A percentile compares a stretch with the other conserved stretches of the same genome.
Conservation (phyloP, 1,140 invertebrate species). For the Drosophila obscura region DNA sequence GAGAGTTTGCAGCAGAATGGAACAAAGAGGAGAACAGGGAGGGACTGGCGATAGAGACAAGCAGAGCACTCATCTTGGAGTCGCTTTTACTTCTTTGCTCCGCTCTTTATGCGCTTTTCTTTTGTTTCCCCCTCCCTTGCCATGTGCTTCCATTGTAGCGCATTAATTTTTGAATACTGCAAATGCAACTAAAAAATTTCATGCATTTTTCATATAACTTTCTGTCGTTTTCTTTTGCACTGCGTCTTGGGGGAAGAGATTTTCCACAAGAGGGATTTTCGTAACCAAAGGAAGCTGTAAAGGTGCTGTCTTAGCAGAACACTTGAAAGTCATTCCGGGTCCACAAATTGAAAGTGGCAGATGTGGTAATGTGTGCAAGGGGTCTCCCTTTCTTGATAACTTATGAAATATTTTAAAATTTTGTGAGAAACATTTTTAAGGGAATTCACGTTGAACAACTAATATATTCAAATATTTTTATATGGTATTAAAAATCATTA, state of each 20-base stretch:
- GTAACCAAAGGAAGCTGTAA: constrained; percentile 1
- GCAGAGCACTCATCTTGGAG: constrained; percentile 17
- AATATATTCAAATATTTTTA: too few relatives aligned
- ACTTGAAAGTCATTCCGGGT: too few relatives aligned
- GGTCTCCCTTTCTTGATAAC: too few relatives aligned
- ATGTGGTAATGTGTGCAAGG: too few relatives aligned
- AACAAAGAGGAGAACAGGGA: background rate
- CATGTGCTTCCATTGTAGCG: constrained; percentile 27
- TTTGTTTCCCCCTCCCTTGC: constrained; percentile 10
- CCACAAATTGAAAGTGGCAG: too few relatives aligned
- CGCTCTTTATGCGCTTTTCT: constrained; percentile 30
- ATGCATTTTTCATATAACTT: constrained; percentile 28
- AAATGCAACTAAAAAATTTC: constrained; percentile 55
- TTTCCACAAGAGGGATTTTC: background rate
- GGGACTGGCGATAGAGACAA: background rate
- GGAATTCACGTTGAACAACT: too few relatives aligned
- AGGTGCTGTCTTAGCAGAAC: too few relatives aligned
- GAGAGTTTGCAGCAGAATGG: constrained; percentile 26
- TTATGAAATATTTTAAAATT: too few relatives aligned
- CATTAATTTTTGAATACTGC: constrained; percentile 70
- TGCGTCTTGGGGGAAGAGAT: constrained; percentile 14
- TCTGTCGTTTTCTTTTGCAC: constrained; percentile 10
- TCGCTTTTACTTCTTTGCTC: constrained; percentile 31
- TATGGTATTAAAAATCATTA: too few relatives aligned
- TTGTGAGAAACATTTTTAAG: background rate